phyloP scores from a whole-genome alignment of 2,113 vertebrate species.

The Alosa alosa region DNA sequence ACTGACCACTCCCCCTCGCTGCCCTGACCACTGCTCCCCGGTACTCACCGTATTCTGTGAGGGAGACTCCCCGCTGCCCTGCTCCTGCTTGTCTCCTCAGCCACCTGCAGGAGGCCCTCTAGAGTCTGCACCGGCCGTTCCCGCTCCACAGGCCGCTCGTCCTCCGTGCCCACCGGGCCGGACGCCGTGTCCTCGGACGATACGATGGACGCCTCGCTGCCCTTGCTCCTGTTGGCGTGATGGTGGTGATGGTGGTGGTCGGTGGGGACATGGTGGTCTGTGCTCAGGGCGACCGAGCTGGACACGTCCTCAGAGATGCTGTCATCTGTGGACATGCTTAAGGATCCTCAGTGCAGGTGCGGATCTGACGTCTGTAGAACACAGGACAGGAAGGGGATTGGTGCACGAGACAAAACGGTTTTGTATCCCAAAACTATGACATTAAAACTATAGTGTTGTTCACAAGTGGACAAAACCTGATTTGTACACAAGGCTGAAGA shows the following conservation, averaged over 20 bases:
- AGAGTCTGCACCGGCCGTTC: slow-evolving; percentile 60
- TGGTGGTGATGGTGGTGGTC: slow-evolving; percentile 53
- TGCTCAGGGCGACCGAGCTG: slow-evolving; percentile 65
- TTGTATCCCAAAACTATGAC: background rate
- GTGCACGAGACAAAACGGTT: background rate
- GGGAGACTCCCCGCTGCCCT: slow-evolving; percentile 59
- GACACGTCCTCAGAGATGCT: slow-evolving; percentile 79
- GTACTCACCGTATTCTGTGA: slow-evolving; percentile 67
- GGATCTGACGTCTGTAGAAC: slow-evolving; percentile 55
- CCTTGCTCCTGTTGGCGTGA: slow-evolving; percentile 61
- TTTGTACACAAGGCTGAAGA: background rate
- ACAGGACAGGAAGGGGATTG: background rate
- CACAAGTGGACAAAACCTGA: background rate
- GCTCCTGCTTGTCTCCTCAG: slow-evolving; percentile 62
- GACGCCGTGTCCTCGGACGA: slow-evolving; percentile 72
- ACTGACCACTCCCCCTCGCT: no score
- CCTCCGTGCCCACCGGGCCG: slow-evolving; percentile 67
- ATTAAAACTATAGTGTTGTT: background rate
- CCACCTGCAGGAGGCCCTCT: slow-evolving; percentile 58
- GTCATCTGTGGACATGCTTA: slow-evolving; percentile 79
- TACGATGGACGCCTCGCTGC: slow-evolving; percentile 66
- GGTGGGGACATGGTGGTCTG: background rate
- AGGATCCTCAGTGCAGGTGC: slow-evolving; percentile 54
- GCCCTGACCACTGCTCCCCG: background rate
- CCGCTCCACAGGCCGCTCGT: slow-evolving; percentile 59